phyloP scores from a whole-genome alignment of 2,888 invertebrate genomes.

The Argyresthia goedartella region DNA sequence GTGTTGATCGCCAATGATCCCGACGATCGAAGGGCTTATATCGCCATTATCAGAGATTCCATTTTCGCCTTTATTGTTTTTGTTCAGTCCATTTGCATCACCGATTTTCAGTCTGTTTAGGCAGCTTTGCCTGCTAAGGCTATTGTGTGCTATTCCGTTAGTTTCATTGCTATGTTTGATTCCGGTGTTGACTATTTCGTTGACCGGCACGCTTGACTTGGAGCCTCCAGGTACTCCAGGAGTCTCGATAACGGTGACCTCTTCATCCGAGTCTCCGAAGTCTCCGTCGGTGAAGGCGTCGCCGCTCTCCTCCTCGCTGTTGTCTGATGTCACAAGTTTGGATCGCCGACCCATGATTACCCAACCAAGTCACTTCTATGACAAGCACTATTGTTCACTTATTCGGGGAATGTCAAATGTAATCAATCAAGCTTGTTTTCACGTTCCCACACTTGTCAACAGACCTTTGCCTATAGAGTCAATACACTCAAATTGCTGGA shows the following conservation, averaged over 20 bases:
- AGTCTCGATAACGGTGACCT: slow-evolving; percentile 35
- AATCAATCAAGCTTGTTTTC: slow-evolving; percentile 26
- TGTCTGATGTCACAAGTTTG: slow-evolving; percentile 44
- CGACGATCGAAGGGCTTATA: slow-evolving; percentile 60
- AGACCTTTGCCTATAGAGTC: slow-evolving; percentile 18
- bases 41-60: slow-evolving; percentile 38
- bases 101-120: slow-evolving; percentile 18
- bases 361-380: slow-evolving; percentile 13
- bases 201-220: slow-evolving; percentile 28
- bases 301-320: slow-evolving; percentile 55
- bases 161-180: slow-evolving; percentile 25
- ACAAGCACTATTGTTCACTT: slow-evolving; percentile 24
- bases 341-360: slow-evolving; percentile 42
- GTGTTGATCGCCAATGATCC: slow-evolving; percentile 65
- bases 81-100: slow-evolving; percentile 28
- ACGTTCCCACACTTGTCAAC: slow-evolving; percentile 38
- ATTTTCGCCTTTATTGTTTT: slow-evolving; percentile 18
- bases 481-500: slow-evolving; percentile 13
- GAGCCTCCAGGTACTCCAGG: slow-evolving; percentile 22
- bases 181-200: slow-evolving; percentile 40
- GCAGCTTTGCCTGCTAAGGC: slow-evolving; percentile 3
- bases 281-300: slow-evolving; percentile 61
- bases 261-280: slow-evolving; percentile 55
- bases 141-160: not conserved
- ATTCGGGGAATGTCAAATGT: slow-evolving; percentile 27